These are phyloP conservation scores for Petrocephalus schoutedeni DNA, from an alignment of 2,797 vertebrate species.

Conservation along the genomic window DNA sequence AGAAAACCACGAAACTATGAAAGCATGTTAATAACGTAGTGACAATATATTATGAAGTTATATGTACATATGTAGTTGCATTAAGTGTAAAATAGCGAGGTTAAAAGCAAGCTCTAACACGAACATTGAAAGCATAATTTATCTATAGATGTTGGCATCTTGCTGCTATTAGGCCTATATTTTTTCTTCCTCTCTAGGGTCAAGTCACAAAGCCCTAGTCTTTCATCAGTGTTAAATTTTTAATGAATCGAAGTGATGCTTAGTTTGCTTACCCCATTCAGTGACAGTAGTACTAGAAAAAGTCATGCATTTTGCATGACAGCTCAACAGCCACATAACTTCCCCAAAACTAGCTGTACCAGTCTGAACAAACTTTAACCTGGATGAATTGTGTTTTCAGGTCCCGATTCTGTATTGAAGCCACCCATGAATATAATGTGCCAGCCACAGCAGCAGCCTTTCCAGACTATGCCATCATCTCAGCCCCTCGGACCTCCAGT, in stretches of 20 bases:
- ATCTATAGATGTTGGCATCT: background rate
- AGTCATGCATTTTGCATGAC: background rate
- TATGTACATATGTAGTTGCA: background rate
- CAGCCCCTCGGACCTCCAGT: constrained; percentile 52
- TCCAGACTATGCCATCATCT: constrained; percentile 47
- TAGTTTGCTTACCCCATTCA: background rate
- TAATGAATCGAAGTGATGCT: background rate
- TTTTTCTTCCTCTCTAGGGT: background rate
- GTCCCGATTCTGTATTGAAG: constrained; percentile 62
- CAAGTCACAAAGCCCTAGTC: background rate
- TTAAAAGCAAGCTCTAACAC: background rate
- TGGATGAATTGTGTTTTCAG: constrained; percentile 46
- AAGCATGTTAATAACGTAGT: background rate
- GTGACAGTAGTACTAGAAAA: background rate
- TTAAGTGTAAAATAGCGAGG: background rate
- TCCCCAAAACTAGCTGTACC: background rate
- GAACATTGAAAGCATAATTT: background rate
- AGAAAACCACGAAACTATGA: background rate
- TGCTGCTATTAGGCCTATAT: background rate
- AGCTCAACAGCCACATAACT: background rate
- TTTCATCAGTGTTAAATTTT: background rate
- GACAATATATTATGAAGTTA: background rate
- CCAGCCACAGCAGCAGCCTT: constrained; percentile 39
- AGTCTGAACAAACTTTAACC: background rate
- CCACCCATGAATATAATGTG: constrained; percentile 67